Percentiles rank a stretch among this genome's conserved stretches.
phyloP scores from a whole-genome alignment of 2,888 invertebrate species.

The Mythimna impura region DNA sequence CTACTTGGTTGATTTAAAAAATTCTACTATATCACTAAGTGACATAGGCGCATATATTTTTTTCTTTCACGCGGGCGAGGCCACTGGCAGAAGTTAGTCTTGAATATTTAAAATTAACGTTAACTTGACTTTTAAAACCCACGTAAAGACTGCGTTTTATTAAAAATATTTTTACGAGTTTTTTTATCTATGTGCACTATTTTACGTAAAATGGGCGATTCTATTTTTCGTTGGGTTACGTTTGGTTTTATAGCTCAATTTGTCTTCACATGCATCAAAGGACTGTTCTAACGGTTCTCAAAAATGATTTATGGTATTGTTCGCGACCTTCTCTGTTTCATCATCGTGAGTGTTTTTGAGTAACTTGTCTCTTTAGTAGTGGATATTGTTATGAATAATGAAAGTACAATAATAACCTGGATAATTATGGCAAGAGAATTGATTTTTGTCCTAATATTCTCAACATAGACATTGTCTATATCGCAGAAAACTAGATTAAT shows the following conservation, averaged over 20 bases:
- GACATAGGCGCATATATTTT: no score
- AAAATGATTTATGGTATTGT: slow-evolving; percentile 34
- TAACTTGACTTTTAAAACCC: background rate
- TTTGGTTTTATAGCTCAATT: slow-evolving; percentile 54
- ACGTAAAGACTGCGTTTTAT: background rate
- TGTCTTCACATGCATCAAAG: slow-evolving; percentile 45
- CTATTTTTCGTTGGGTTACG: slow-evolving; percentile 22
- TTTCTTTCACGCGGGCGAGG: no score
- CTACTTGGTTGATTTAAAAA: no score
- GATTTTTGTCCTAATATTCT: background rate
- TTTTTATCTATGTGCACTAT: slow-evolving; percentile 17
- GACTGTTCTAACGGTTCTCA: slow-evolving; percentile 17
- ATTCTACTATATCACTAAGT: no score
- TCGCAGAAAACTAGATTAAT: no score
- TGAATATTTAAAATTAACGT: background rate
- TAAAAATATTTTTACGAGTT: slow-evolving; percentile 3
- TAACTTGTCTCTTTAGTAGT: background rate
- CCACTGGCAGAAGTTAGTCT: background rate
- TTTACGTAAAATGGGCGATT: slow-evolving; percentile 39
- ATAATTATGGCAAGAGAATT: background rate
- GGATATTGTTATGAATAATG: background rate
- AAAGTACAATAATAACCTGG: background rate
- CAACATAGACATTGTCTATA: background rate
- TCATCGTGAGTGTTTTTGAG: background rate
- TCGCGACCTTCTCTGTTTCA: background rate